Percentiles rank a stretch among this genome's conserved stretches.
Evolutionary conservation across 2,888 invertebrate species (phyloP).

Genomic region (Scaptomyza caliginosa): DNA sequence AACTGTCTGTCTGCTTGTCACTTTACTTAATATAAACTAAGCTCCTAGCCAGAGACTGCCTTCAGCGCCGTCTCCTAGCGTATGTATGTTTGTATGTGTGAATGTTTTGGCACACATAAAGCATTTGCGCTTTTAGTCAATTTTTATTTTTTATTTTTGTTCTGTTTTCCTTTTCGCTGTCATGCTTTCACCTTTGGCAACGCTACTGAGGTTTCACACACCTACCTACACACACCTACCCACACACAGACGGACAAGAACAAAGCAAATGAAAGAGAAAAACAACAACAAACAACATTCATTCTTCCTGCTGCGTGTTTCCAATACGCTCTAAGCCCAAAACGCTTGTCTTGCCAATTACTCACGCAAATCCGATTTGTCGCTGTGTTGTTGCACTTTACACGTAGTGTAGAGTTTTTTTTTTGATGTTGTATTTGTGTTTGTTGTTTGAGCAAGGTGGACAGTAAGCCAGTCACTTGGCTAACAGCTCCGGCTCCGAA

Average conservation of each 20-base stretch:
- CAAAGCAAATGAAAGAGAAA: too few species aligned
- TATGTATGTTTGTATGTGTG: not conserved
- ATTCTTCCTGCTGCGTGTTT: slow-evolving; percentile 38
- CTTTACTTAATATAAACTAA: slow-evolving; percentile 64
- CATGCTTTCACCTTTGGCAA: slow-evolving; percentile 43
- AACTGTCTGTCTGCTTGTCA: slow-evolving; percentile 39
- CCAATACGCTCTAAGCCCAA: slow-evolving; percentile 48
- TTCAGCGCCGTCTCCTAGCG: not conserved
- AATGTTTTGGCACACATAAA: slow-evolving; percentile 45
- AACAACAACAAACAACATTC: slow-evolving; percentile 17
- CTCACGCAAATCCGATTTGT: slow-evolving; percentile 81
- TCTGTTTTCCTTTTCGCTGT: slow-evolving; percentile 19
- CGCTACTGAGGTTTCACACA: slow-evolving; percentile 71
- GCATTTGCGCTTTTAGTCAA: slow-evolving; percentile 60
- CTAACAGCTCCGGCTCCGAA: slow-evolving; percentile 17
- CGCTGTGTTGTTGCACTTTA: slow-evolving; percentile 42
- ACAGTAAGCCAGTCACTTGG: slow-evolving; percentile 36
- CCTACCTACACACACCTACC: too few species aligned
- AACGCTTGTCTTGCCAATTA: slow-evolving; percentile 77
- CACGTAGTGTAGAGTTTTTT: slow-evolving; percentile 9
- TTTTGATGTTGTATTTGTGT: not conserved
- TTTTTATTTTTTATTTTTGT: slow-evolving; percentile 20
- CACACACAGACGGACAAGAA: too few species aligned
- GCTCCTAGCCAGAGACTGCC: slow-evolving; percentile 25
- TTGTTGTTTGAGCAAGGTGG: slow-evolving; percentile 26